A percentile compares a stretch with the other conserved stretches of the same genome.
phyloP scores from a whole-genome alignment of 2,113 vertebrate genomes.

The Tragelaphus buxtoni region DNA sequence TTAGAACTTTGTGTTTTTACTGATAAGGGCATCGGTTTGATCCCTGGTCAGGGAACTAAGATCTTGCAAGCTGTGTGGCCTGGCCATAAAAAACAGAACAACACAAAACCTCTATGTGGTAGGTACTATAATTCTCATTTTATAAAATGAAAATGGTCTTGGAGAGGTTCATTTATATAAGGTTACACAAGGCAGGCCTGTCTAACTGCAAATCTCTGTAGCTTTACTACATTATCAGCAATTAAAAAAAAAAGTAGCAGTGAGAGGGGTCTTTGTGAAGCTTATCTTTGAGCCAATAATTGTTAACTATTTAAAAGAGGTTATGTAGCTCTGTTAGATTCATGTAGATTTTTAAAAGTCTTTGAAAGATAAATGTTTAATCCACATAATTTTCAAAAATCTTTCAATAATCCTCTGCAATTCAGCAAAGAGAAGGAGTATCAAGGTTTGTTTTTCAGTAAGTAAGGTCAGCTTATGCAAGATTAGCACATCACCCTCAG shows the following conservation, averaged over 20 bases:
- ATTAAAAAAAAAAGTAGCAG: background rate
- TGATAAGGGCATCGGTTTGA: background rate
- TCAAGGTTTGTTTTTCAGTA: background rate
- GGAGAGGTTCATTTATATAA: background rate
- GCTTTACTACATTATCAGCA: background rate
- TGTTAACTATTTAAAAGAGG: background rate
- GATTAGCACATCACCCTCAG: background rate
- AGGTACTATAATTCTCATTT: background rate
- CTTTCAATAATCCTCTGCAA: background rate
- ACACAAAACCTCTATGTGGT: background rate
- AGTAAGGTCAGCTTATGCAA: background rate
- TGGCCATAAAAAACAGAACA: background rate
- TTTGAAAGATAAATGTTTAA: conserved; percentile 19
- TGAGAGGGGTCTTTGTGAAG: background rate
- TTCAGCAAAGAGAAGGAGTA: background rate
- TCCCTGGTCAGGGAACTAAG: background rate
- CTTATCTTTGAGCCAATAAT: background rate
- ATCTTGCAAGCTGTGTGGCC: background rate
- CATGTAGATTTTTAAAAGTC: background rate
- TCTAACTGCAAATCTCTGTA: background rate
- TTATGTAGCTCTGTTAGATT: background rate
- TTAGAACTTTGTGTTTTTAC: background rate
- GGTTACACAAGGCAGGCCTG: background rate
- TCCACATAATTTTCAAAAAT: conserved; percentile 2
- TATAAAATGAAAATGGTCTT: background rate